Evolutionary conservation across 2,888 invertebrate species (phyloP).

Genomic region (Xanthia togata): DNA sequence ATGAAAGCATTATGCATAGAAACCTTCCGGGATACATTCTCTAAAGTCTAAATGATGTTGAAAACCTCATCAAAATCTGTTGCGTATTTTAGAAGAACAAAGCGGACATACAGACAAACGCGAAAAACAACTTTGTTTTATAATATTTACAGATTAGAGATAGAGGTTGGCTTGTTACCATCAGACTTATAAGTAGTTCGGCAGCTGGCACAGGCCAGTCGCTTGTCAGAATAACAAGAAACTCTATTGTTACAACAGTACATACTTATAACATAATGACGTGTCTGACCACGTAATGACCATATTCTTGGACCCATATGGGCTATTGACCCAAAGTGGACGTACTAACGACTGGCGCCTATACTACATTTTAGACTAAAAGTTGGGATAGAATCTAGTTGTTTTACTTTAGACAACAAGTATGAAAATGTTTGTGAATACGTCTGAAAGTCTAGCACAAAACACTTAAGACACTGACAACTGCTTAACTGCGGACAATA

Average conservation of each 20-base stretch:
- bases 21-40: too few species aligned
- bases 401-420: neutral
- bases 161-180: neutral
- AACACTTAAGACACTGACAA: neutral
- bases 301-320: constrained; percentile 4
- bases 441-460: neutral
- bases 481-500: too few species aligned
- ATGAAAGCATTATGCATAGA: too few species aligned
- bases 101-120: too few species aligned
- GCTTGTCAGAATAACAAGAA: neutral
- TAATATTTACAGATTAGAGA: too few species aligned
- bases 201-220: neutral
- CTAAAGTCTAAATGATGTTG: too few species aligned
- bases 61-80: too few species aligned
- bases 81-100: too few species aligned
- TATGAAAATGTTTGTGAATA: neutral
- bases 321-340: neutral
- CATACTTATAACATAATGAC: constrained; percentile 3
- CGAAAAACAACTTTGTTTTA: too few species aligned
- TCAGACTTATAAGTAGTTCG: neutral
- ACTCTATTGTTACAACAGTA: neutral
- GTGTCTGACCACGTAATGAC: constrained; percentile 2
- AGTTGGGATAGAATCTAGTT: constrained; percentile 10
- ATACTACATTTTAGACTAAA: constrained; percentile 2
- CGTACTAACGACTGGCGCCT: neutral